Evolutionary conservation across 2,888 invertebrate genomes (phyloP).

Genomic region (Coleophora flavipennella): DNA sequence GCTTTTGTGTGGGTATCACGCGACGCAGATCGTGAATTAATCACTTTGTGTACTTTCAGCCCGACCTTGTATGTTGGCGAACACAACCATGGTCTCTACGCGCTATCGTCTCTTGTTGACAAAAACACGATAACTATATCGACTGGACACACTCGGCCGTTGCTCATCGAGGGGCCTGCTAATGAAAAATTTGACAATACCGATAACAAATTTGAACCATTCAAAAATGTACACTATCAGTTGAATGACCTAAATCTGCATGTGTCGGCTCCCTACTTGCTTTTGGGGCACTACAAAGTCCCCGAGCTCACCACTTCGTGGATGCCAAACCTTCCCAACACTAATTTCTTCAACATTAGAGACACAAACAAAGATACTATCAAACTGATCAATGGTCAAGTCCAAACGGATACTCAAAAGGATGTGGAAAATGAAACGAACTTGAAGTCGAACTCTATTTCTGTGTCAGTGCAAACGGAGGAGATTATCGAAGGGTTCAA

Average conservation of each 20-base stretch:
- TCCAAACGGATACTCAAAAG: slow-evolving; percentile 38
- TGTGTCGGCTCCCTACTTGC: slow-evolving; percentile 56
- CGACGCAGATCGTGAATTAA: too few relatives aligned
- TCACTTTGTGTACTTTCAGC: slow-evolving; percentile 61
- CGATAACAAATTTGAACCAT: slow-evolving; percentile 57
- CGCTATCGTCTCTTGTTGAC: slow-evolving; percentile 93
- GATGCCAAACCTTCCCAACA: slow-evolving; percentile 52
- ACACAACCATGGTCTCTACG: slow-evolving; percentile 87
- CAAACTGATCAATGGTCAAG: slow-evolving; percentile 55
- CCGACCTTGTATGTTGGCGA: slow-evolving; percentile 95
- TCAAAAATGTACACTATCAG: slow-evolving; percentile 62
- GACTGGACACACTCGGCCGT: slow-evolving; percentile 77
- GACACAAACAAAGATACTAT: slow-evolving; percentile 33
- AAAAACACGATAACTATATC: slow-evolving; percentile 89
- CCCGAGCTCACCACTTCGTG: slow-evolving; percentile 73
- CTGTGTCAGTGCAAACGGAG: slow-evolving; percentile 74
- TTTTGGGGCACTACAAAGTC: slow-evolving; percentile 80
- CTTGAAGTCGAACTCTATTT: slow-evolving; percentile 51
- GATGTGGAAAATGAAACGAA: slow-evolving; percentile 60
- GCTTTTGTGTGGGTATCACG: too few relatives aligned
- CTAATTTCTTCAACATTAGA: slow-evolving; percentile 38
- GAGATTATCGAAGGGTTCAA: slow-evolving; percentile 57
- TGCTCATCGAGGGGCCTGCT: slow-evolving; percentile 82
- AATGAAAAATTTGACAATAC: slow-evolving; percentile 25
- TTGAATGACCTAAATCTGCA: slow-evolving; percentile 55